Percentiles rank a stretch among this genome's conserved stretches.
phyloP scores from a whole-genome alignment of 2,113 vertebrate genomes.

The Myrmophylax atrothorax region DNA sequence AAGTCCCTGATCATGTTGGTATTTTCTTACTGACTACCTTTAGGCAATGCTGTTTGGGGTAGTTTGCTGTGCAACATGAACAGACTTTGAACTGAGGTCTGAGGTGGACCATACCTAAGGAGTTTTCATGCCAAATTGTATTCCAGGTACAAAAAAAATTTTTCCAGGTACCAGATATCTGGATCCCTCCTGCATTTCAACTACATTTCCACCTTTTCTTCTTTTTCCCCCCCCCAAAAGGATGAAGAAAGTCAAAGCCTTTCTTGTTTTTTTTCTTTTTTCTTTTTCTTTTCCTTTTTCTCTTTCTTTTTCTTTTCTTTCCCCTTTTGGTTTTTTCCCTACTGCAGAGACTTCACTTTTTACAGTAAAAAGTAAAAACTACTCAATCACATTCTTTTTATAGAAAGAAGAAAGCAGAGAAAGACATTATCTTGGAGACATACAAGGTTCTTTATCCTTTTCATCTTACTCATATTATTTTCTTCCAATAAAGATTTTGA shows the following conservation, averaged over 20 bases:
- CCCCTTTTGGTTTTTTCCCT: too few species aligned
- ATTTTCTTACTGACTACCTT: not conserved
- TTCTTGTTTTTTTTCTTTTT: not conserved
- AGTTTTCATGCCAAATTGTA: not conserved
- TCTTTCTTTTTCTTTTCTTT: too few species aligned
- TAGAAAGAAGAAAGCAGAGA: not conserved
- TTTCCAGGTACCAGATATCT: not conserved
- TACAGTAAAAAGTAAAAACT: not conserved
- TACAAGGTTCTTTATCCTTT: not conserved
- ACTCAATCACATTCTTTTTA: not conserved
- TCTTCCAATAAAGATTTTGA: constrained; percentile 29
- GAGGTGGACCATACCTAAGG: not conserved
- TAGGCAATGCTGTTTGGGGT: not conserved
- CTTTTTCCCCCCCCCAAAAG: not conserved
- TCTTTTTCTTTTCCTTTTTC: not conserved
- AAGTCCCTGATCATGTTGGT: accelerated
- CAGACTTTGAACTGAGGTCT: not conserved
- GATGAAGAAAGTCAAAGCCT: not conserved
- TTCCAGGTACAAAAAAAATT: not conserved
- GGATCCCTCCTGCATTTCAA: not conserved
- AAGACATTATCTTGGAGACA: not conserved
- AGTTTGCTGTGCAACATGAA: not conserved
- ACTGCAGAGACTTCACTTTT: not conserved
- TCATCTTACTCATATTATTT: not conserved
- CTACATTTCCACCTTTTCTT: not conserved